Percentiles rank a stretch among this genome's conserved stretches.
phyloP scores from a whole-genome alignment of 1,140 invertebrate species.

The Heliconius himera region DNA sequence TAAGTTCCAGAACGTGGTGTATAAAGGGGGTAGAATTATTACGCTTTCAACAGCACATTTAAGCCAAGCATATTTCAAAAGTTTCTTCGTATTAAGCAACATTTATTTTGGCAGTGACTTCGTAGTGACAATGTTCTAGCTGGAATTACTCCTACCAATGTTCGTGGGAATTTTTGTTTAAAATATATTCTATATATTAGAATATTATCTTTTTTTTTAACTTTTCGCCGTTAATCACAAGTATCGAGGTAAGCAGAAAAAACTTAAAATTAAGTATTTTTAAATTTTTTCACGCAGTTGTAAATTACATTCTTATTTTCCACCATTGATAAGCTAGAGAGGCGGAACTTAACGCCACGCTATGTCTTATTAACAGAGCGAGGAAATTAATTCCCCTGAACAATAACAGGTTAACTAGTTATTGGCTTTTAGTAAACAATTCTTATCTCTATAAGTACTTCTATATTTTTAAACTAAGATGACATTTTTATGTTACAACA shows the following conservation, averaged over 20 bases:
- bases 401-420: background rate
- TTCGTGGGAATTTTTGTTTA: too few species aligned
- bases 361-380: too few species aligned
- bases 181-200: too few species aligned
- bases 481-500: background rate
- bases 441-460: background rate
- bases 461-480: background rate
- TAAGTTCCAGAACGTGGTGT: constrained; percentile 67
- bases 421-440: background rate
- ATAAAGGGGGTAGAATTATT: constrained; percentile 75
- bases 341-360: too few species aligned
- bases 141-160: constrained; percentile 43
- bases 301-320: too few species aligned
- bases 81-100: constrained; percentile 80
- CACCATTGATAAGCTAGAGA: too few species aligned
- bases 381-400: background rate
- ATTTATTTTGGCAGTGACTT: constrained; percentile 80
- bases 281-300: too few species aligned
- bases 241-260: too few species aligned
- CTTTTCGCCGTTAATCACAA: too few species aligned
- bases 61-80: constrained; percentile 79
- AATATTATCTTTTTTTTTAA: too few species aligned
- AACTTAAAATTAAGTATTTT: too few species aligned
- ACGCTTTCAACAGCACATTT: constrained; percentile 79
- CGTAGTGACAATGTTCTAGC: constrained; percentile 62